Percentiles rank a stretch among this genome's conserved stretches.
Evolutionary conservation across 2,888 invertebrate genomes (phyloP).

Genomic region (Leuctra nigra): DNA sequence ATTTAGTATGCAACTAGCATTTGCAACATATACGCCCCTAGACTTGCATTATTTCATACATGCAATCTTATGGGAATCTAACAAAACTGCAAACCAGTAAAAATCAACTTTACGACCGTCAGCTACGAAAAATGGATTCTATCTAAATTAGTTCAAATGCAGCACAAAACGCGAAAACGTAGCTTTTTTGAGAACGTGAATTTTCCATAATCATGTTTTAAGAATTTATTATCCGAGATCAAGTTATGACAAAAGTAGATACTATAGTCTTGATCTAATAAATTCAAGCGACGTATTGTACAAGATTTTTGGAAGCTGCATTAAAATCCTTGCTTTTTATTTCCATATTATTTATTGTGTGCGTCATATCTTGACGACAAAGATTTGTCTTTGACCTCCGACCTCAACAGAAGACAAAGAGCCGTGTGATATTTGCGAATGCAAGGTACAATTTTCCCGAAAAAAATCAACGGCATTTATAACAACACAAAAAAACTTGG

Average conservation of each 20-base stretch:
- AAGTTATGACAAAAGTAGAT: not conserved
- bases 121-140: not conserved
- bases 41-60: no score
- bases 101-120: not conserved
- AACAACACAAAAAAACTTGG: not conserved
- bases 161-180: not conserved
- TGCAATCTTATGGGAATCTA: no score
- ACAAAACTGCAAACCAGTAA: no score
- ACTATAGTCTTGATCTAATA: not conserved
- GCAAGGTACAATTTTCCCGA: not conserved
- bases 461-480: not conserved
- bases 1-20: no score
- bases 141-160: conserved; percentile 9
- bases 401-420: not conserved
- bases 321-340: not conserved
- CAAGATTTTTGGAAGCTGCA: not conserved
- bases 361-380: not conserved
- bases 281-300: not conserved
- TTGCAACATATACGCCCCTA: no score
- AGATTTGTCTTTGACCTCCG: not conserved
- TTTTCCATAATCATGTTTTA: not conserved
- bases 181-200: conserved; percentile 1
- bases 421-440: not conserved
- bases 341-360: not conserved
- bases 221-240: not conserved